A percentile compares a stretch with the other conserved stretches of the same genome.
These are phyloP conservation scores for Desmophyllum pertusum DNA, from an alignment of 92 coral and sea anemone genomes.

Conservation along the genomic window DNA sequence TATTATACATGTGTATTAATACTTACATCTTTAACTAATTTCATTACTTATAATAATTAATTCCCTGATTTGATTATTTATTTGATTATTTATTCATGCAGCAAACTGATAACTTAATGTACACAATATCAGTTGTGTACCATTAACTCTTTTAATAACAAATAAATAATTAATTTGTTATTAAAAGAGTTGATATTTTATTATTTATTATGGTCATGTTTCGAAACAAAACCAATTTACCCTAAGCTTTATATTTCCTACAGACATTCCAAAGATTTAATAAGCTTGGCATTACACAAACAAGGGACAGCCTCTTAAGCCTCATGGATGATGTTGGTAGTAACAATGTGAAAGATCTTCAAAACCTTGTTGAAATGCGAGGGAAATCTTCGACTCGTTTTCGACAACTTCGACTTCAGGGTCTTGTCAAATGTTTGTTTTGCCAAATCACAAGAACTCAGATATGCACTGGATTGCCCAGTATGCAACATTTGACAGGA, in stretches of 20 bases:
- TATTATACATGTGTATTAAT: no score
- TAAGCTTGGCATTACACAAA: conserved; percentile 37
- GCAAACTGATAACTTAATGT: no score
- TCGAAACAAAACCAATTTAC: background rate
- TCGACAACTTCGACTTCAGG: conserved; percentile 65
- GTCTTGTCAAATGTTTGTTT: conserved; percentile 32
- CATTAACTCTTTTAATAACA: no score
- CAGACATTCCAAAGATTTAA: conserved; percentile 45
- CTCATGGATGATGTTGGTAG: conserved; percentile 43
- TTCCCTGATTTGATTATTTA: no score
- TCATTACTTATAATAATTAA: no score
- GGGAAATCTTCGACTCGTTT: conserved; percentile 33
- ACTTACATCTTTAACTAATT: no score
- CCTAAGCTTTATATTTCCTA: background rate
- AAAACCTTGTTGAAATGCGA: conserved; percentile 5
- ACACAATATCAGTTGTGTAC: no score
- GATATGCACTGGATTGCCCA: conserved; percentile 67
- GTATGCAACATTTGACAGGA: conserved; percentile 41
- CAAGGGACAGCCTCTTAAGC: conserved; percentile 38
- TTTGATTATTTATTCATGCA: no score
- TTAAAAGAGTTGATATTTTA: no score
- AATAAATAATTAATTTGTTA: no score
- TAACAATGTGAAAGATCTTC: conserved; percentile 8
- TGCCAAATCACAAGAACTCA: conserved; percentile 34
- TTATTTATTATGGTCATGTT: background rate